phyloP scores from a whole-genome alignment of 2,888 invertebrate genomes.

The Carcina quercana region DNA sequence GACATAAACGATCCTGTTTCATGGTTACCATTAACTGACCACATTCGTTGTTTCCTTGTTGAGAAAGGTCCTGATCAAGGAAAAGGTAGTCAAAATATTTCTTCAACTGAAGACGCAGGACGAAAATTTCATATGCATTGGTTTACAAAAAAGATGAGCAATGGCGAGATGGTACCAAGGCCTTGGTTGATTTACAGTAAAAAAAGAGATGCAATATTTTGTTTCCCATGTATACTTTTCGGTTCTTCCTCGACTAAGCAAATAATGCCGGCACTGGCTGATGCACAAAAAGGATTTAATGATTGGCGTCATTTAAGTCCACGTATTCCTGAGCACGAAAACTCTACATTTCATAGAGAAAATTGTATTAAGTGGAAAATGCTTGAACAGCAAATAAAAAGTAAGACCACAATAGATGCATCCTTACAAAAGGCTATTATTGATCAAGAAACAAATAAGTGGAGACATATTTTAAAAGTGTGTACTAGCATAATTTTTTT shows the following conservation, averaged over 20 bases:
- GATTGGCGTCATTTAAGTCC: conserved; percentile 11
- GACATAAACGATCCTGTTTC: conserved; percentile 8
- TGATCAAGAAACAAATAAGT: conserved; percentile 10
- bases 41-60: conserved; percentile 8
- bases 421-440: conserved; percentile 6
- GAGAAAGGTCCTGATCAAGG: conserved; percentile 8
- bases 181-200: conserved; percentile 8
- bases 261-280: conserved; percentile 5
- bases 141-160: conserved; percentile 6
- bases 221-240: conserved; percentile 12
- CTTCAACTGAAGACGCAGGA: conserved; percentile 9
- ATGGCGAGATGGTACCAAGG: conserved; percentile 7
- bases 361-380: conserved; percentile 10
- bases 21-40: conserved; percentile 7
- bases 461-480: conserved; percentile 8
- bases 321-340: conserved; percentile 9
- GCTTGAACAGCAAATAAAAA: conserved; percentile 9
- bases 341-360: conserved; percentile 8
- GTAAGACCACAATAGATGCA: conserved; percentile 11
- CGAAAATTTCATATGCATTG: conserved; percentile 7
- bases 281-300: conserved; percentile 10
- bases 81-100: conserved; percentile 8
- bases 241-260: conserved; percentile 9
- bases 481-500: neutral
- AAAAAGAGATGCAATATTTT: conserved; percentile 9